phyloP scores from a whole-genome alignment of 1,140 invertebrate genomes.

The Streblospio benedicti region DNA sequence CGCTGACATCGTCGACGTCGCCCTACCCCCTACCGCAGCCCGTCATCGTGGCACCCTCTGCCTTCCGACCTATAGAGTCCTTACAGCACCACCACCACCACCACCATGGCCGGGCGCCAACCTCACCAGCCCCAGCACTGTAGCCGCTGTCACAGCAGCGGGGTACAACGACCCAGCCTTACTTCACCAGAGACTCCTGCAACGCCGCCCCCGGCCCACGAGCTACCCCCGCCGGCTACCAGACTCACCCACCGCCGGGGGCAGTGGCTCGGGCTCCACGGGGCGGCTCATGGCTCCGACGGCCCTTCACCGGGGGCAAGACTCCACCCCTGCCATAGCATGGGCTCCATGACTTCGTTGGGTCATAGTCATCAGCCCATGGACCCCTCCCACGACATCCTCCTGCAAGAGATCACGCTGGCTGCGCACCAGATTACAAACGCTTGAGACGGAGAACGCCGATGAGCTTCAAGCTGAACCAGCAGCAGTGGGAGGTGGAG shows the following conservation, averaged over 20 bases:
- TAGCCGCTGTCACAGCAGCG: no score
- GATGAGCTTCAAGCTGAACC: slow-evolving; percentile 81
- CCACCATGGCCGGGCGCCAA: no score
- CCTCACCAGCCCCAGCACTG: no score
- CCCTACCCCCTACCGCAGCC: neutral
- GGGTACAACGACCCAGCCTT: no score
- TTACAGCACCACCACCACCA: neutral
- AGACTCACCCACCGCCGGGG: slow-evolving; percentile 14
- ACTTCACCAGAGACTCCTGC: no score
- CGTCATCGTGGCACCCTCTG: slow-evolving; percentile 2
- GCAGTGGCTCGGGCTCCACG: neutral
- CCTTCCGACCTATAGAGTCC: neutral
- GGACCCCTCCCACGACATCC: slow-evolving; percentile 57
- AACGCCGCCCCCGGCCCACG: no score
- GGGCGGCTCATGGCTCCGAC: neutral
- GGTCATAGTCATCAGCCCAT: slow-evolving; percentile 15
- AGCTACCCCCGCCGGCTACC: slow-evolving; percentile 19
- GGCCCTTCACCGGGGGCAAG: neutral
- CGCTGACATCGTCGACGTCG: neutral
- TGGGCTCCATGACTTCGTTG: slow-evolving; percentile 14
- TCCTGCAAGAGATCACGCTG: slow-evolving; percentile 85
- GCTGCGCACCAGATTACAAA: slow-evolving; percentile 75
- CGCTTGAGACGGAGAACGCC: slow-evolving; percentile 88
- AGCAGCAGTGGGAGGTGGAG: slow-evolving; percentile 92
- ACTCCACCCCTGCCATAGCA: slow-evolving; percentile 7